Base-by-base conservation (phyloP, 2,888 invertebrate genomes). In the Brachyptera putata region DNA sequence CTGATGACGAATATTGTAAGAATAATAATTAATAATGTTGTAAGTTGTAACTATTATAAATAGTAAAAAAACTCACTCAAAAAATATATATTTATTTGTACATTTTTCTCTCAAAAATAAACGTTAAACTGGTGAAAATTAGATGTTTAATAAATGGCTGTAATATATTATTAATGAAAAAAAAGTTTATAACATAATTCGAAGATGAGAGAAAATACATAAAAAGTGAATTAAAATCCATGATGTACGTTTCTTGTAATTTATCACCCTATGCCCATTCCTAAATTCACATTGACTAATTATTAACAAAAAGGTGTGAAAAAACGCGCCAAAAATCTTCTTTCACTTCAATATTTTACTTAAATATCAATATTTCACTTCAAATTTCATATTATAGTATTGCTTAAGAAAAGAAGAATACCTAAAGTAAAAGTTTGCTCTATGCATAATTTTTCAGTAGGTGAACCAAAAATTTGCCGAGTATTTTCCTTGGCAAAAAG, bases 51-150 rank as follows among this genome's bases (percentile, higher is more conserved):
- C 48, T 60, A 49, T 49, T 60, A 60, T 60, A 60, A 24, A 59
- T 58, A 50, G 46, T 58, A 58, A 34, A 53, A n/a, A 30, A 30
- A 30, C 30, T 59, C 59, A 58, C 53, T 59, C 48, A 57, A 50
- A 57, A 48, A 69, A 70, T 71, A 68, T 68, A 68, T 72, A 72
- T 73, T 73, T 73, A 73, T 73, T 73, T 73, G 71, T 73, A 72
- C 70, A 72, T 74, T 73, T 71, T 64, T 69, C 67, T 70, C 69
- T 68, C 69, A 67, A 68, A 68, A 69, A 67, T 67, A 68, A 70
- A 5, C 36, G 68, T 70, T 72, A 71, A 71, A 69, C 70, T 72
- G 70, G 71, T 73, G 68, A 70, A 73, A 73, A 72, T 73, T 71
- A 69, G 69, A 68, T 67, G 16, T n/a, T 57, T 41, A 50, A 53